These are phyloP conservation scores for Drosophila bifasciata DNA, from an alignment of 1,140 invertebrate genomes.

Conservation along the genomic window DNA sequence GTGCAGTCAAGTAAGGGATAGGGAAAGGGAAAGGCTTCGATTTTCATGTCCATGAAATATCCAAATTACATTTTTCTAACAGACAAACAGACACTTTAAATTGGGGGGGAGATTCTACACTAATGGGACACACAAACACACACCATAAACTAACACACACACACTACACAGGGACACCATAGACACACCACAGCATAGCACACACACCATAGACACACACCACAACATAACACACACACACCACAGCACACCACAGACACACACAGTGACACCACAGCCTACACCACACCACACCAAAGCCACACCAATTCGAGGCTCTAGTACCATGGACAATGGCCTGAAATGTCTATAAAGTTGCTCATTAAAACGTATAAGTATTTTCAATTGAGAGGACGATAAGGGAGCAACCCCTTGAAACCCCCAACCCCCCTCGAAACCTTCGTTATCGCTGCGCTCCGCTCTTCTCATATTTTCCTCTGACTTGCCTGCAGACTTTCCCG, in stretches of 20 bases:
- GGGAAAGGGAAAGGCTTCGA: neutral
- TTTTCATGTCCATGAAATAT: constrained; percentile 34
- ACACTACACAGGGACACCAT: too few species aligned
- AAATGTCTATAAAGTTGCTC: constrained; percentile 37
- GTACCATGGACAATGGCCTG: constrained; percentile 17
- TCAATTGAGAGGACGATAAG: constrained; percentile 28
- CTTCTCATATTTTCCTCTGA: neutral
- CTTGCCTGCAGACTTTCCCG: constrained; percentile 1
- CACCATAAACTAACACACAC: too few species aligned
- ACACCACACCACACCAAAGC: too few species aligned
- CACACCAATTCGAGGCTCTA: too few species aligned
- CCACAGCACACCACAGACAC: too few species aligned
- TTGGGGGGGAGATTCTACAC: constrained; percentile 1
- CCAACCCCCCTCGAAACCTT: too few species aligned
- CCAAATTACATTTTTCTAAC: constrained; percentile 68
- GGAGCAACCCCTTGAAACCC: too few species aligned
- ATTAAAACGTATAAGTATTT: constrained; percentile 51
- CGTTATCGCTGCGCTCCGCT: constrained; percentile 21
- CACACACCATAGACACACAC: too few species aligned
- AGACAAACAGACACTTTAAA: constrained; percentile 49
- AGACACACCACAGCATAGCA: too few species aligned
- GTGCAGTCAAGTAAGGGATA: too few species aligned
- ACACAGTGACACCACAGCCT: too few species aligned
- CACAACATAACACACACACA: too few species aligned
- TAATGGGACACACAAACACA: constrained; percentile 7